phyloP scores from a whole-genome alignment of 2,888 invertebrate species.

The Megalurothrips usitatus region DNA sequence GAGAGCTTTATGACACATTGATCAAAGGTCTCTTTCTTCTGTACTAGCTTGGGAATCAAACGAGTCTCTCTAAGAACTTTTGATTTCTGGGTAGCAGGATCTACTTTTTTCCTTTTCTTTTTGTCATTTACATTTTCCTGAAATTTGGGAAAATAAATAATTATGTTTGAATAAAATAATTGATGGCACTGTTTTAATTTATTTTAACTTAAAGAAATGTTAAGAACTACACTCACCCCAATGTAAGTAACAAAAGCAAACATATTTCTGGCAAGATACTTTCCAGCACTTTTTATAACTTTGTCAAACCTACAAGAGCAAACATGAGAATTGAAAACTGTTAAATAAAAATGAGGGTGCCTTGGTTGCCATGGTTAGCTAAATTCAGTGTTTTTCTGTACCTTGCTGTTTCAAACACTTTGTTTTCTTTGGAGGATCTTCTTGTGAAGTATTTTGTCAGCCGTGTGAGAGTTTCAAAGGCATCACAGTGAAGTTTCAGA shows the following conservation, averaged over 20 bases:
- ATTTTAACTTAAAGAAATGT: background rate
- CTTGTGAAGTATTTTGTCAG: constrained; percentile 57
- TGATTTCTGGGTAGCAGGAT: constrained; percentile 43
- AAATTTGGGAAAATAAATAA: background rate
- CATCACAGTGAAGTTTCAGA: constrained; percentile 53
- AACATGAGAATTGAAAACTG: constrained; percentile 8
- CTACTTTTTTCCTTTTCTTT: constrained; percentile 42
- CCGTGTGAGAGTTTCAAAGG: constrained; percentile 53
- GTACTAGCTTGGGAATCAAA: constrained; percentile 60
- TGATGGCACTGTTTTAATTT: background rate
- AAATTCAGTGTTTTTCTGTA: constrained; percentile 37
- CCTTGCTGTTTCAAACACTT: constrained; percentile 51
- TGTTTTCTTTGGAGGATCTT: constrained; percentile 49
- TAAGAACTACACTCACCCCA: constrained; percentile 47
- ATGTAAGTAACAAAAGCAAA: constrained; percentile 57
- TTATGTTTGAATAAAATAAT: background rate
- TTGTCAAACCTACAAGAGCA: constrained; percentile 33
- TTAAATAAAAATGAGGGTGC: background rate
- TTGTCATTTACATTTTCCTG: constrained; percentile 35
- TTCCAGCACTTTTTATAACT: constrained; percentile 56
- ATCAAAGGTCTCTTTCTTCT: constrained; percentile 59
- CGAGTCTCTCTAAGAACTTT: constrained; percentile 49
- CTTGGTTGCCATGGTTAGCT: background rate
- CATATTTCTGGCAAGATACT: constrained; percentile 53
- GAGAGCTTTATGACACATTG: constrained; percentile 40